These are phyloP conservation scores for Struthio camelus DNA, from an alignment of 2,113 vertebrate species.

Conservation along the genomic window DNA sequence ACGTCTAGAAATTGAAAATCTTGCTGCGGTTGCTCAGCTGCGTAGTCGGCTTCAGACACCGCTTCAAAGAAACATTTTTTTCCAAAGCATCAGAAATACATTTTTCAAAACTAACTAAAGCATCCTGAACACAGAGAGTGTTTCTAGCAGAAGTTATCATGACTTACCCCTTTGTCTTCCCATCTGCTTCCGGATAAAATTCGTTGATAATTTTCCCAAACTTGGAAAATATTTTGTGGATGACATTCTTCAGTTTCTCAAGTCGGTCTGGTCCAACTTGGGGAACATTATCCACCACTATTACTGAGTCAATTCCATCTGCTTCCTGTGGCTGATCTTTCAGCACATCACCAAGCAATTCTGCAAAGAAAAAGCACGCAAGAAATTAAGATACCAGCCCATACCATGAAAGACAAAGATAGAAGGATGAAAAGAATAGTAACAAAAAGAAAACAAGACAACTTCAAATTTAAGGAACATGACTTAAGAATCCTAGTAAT, in stretches of 20 bases:
- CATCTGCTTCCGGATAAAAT: slow-evolving; percentile 93
- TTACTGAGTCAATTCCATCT: slow-evolving; percentile 94
- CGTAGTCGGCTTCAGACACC: not conserved
- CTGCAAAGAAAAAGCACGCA: slow-evolving; percentile 28
- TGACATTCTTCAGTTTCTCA: slow-evolving; percentile 97
- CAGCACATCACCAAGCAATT: slow-evolving; percentile 87
- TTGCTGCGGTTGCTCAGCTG: not conserved
- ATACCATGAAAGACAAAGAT: not conserved
- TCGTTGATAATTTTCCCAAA: slow-evolving; percentile 98
- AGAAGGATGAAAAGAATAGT: not conserved
- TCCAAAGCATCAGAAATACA: not conserved
- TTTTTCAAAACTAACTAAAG: not conserved
- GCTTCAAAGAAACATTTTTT: not conserved
- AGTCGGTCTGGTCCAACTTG: slow-evolving; percentile 94
- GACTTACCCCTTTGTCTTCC: slow-evolving; percentile 92
- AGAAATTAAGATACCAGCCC: not conserved
- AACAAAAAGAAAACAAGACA: not conserved
- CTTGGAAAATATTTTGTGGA: slow-evolving; percentile 98
- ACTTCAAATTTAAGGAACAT: not conserved
- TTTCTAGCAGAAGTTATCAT: not conserved
- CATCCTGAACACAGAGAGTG: not conserved
- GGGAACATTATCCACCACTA: slow-evolving; percentile 96
- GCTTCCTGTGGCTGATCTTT: slow-evolving; percentile 91
- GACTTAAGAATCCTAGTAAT: not conserved
- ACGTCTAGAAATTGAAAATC: not conserved